Conservation (phyloP, 2,113 vertebrate genomes). For the Chelonoidis abingdonii region DNA sequence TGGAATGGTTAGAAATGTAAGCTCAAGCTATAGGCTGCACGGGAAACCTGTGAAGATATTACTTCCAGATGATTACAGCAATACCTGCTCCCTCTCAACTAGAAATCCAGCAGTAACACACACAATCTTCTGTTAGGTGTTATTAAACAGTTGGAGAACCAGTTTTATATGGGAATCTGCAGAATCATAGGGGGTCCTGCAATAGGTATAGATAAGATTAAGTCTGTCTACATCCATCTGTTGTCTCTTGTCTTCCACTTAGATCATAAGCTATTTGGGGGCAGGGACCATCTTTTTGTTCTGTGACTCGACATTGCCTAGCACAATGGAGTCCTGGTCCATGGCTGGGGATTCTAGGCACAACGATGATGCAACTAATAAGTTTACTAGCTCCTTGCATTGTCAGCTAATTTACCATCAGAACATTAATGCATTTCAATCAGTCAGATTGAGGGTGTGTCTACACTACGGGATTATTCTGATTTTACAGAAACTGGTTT, state of each 20-base stretch:
- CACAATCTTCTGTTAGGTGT: not conserved
- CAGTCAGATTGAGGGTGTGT: not conserved
- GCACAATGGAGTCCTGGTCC: not conserved
- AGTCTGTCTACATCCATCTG: not conserved
- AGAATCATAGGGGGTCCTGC: not conserved
- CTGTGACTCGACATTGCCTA: not conserved
- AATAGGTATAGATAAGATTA: not conserved
- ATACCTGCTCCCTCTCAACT: not conserved
- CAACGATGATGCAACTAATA: not conserved
- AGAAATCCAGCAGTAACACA: not conserved
- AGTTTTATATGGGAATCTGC: not conserved
- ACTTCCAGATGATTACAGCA: not conserved
- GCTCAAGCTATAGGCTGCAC: not conserved
- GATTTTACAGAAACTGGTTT: too few species aligned
- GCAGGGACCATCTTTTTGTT: not conserved
- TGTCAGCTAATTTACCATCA: not conserved
- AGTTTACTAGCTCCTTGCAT: not conserved
- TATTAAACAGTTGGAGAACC: not conserved
- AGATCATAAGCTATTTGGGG: not conserved
- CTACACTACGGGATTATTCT: too few species aligned
- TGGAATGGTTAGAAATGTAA: not conserved
- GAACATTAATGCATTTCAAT: not conserved
- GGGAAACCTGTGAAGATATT: not conserved
- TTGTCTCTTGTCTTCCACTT: not conserved
- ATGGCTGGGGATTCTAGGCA: not conserved